These are phyloP conservation scores for Drosophila koepferae DNA, from an alignment of 2,888 invertebrate species.

Conservation along the genomic window DNA sequence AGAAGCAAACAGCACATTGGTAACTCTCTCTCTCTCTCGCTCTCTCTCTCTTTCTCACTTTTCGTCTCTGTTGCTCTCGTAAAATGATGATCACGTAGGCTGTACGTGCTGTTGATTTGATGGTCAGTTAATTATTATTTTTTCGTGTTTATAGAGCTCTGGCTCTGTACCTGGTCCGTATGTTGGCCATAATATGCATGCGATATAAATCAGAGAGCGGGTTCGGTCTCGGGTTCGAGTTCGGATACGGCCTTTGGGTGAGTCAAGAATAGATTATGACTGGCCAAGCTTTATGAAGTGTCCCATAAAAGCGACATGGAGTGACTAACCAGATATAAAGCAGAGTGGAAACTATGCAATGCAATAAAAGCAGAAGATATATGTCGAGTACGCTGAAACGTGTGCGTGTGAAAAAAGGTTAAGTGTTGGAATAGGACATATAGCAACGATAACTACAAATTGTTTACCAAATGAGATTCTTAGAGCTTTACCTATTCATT, in stretches of 20 bases:
- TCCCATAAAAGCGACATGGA: constrained; percentile 56
- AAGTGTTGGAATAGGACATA: neutral
- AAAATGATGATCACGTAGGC: constrained; percentile 85
- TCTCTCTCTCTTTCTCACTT: constrained; percentile 2
- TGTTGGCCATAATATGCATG: constrained; percentile 58
- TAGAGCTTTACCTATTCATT: neutral
- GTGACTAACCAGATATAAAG: constrained; percentile 37
- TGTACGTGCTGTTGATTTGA: constrained; percentile 85
- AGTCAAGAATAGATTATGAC: constrained; percentile 56
- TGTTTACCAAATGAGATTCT: neutral
- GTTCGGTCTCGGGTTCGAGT: constrained; percentile 3
- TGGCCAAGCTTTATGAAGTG: constrained; percentile 59
- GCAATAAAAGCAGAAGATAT: constrained; percentile 33
- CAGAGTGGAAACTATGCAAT: constrained; percentile 9
- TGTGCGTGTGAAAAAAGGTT: constrained; percentile 33
- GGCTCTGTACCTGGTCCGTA: constrained; percentile 13
- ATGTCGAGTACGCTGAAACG: constrained; percentile 31
- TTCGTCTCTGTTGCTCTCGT: constrained; percentile 5
- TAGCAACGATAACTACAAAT: neutral
- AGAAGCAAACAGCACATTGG: constrained; percentile 1
- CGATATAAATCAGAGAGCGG: constrained; percentile 50
- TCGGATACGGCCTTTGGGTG: constrained; percentile 26
- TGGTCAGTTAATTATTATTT: constrained; percentile 84
- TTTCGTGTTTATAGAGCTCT: constrained; percentile 74
- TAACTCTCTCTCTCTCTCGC: constrained; percentile 11